Evolutionary conservation across 2,888 invertebrate genomes (phyloP), one percentile per base, ranked within the genome.

Genomic region (Tetropium fuscum): DNA sequence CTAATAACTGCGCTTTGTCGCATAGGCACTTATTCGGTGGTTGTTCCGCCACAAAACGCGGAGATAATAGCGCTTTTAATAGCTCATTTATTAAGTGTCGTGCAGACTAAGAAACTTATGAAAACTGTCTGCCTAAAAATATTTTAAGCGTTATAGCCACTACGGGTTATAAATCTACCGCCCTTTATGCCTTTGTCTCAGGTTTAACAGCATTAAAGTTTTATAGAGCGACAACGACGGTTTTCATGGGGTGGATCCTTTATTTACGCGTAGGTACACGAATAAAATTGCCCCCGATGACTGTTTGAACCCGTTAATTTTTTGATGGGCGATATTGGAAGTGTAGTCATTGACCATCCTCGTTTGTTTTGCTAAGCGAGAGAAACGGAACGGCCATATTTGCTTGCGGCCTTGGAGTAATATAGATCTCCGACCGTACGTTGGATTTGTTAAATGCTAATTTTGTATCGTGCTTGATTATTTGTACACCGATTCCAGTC

Each of bases 111-210:
- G 58, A 58, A 63, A 63, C 63, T 60, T 63, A 65, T 36, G 65
- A 56, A 60, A 63, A 65, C 40, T 43, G 65, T 63, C 65, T 44
- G 15, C 18, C 40, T 58, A 60, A 48, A 62, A 65, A 60, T 60
- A 63, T 65, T 58, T 43, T 30, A 44, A 40, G 43, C 43, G 48
- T 51, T 51, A 51, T 27, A 27, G 40, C 3, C 25, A 7, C 51
- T 22, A 40, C 13, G 22, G 38, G 48, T 18, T 18, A 16, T 51
- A 51, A 51, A 51, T 51, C 34, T 51, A 11, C 38, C 25, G 25
- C 40, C 27, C 27, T 51, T 51, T 51, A 40, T 25, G 25, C 13
- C 44, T 44, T 44, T 44, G 44, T 44, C 16, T 44, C n/a, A 25
- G n/a, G n/a, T n/a, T n/a, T n/a, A n/a, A n/a, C n/a, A n/a, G n/a